A percentile compares a stretch with the other conserved stretches of the same genome.
Conservation (phyloP, 92 coral and sea anemone genomes). For the Porites evermanni region DNA sequence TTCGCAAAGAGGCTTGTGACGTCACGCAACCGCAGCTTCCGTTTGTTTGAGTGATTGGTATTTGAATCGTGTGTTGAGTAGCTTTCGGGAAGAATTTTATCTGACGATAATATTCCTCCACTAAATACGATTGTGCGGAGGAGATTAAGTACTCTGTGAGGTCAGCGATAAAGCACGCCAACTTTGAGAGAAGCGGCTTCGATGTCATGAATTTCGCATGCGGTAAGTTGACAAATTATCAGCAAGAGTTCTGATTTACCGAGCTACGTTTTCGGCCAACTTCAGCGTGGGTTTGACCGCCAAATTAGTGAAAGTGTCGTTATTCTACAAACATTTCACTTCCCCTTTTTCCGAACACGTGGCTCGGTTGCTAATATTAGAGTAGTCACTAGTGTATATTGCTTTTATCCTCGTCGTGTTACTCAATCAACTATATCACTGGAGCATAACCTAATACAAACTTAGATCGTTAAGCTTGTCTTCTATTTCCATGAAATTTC, state of each 20-base stretch:
- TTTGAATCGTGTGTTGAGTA: slow-evolving; percentile 3
- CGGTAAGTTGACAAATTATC: slow-evolving; percentile 9
- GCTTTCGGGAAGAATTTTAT: not conserved
- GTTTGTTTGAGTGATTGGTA: slow-evolving; percentile 30
- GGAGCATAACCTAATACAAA: not conserved
- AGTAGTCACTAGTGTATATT: not conserved
- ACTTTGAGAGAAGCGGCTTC: not conserved
- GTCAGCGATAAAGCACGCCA: slow-evolving; percentile 28
- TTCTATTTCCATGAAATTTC: not conserved
- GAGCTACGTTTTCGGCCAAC: slow-evolving; percentile 13
- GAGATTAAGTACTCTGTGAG: slow-evolving; percentile 1
- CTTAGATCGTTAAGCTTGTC: not conserved
- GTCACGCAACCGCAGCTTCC: slow-evolving; percentile 33
- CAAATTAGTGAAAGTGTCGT: not conserved
- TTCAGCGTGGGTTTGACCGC: slow-evolving; percentile 2
- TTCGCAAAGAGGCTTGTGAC: slow-evolving; percentile 41
- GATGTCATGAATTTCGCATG: not conserved
- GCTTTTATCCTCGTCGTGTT: not conserved
- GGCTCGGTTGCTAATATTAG: not conserved
- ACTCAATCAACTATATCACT: not conserved
- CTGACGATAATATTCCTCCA: slow-evolving; percentile 29
- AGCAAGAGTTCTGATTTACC: not conserved
- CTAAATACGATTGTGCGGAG: slow-evolving; percentile 25
- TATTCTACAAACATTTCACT: not conserved
- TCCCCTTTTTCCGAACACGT: slow-evolving; percentile 22